Conservation (phyloP, 2,797 vertebrate species). For the Ammospiza maritima region DNA sequence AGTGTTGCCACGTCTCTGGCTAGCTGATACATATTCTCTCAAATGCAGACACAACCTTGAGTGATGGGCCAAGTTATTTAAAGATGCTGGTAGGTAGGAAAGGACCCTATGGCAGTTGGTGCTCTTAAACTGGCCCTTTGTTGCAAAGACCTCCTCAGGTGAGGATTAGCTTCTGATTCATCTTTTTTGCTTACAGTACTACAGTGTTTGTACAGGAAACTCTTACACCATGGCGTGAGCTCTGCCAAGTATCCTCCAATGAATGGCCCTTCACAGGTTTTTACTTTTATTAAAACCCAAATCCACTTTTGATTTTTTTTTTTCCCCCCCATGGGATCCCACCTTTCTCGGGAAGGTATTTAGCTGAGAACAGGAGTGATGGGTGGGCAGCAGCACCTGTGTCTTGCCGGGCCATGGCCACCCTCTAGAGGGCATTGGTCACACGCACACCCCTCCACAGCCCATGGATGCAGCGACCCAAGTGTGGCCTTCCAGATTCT, state of each 20-base stretch:
- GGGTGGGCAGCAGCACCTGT: neutral
- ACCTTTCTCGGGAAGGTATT: neutral
- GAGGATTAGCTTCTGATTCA: neutral
- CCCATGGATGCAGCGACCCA: neutral
- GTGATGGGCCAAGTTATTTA: neutral
- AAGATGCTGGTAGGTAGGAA: neutral
- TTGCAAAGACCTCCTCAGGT: neutral
- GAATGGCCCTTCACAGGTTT: neutral
- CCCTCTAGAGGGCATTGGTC: neutral
- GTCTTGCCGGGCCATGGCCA: neutral
- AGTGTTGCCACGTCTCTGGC: neutral
- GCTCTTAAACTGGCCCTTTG: neutral
- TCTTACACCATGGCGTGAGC: accelerated
- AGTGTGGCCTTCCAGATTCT: neutral
- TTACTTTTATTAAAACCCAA: neutral
- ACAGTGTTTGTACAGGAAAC: neutral
- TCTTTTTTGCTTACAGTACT: neutral
- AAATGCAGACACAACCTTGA: neutral
- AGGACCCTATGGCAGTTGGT: neutral
- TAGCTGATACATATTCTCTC: neutral
- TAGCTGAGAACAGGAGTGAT: neutral
- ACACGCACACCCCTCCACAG: neutral
- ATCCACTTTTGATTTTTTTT: neutral
- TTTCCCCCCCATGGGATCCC: neutral
- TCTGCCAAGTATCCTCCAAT: neutral